Evolutionary conservation across 2,797 vertebrate species (phyloP).

Genomic region (Carduelis carduelis): DNA sequence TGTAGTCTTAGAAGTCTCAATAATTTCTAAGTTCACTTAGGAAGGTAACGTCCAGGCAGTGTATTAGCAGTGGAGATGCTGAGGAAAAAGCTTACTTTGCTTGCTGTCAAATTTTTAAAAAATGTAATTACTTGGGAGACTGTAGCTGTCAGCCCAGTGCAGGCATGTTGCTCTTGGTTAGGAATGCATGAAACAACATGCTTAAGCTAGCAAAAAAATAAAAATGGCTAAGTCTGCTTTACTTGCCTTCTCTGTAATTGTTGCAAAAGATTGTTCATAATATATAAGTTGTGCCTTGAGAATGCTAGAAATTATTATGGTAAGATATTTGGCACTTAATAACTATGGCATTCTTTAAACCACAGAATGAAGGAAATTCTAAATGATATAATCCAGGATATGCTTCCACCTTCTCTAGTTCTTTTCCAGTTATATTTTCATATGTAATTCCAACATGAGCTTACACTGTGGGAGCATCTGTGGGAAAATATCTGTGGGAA

Average conservation of each 20-base stretch:
- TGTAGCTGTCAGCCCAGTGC: not conserved
- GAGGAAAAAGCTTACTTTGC: not conserved
- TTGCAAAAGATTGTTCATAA: not conserved
- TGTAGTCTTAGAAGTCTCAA: not conserved
- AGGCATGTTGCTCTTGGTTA: not conserved
- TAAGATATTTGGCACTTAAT: not conserved
- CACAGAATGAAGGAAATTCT: not conserved
- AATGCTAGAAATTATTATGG: not conserved
- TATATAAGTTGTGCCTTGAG: not conserved
- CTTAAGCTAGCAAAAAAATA: not conserved
- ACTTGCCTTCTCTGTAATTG: not conserved
- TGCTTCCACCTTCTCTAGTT: not conserved
- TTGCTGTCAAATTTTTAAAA: not conserved
- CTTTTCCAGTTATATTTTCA: not conserved
- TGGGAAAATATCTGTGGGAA: not conserved
- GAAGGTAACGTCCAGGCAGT: not conserved
- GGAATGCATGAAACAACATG: not conserved
- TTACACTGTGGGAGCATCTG: not conserved
- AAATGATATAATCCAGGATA: not conserved
- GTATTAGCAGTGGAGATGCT: not conserved
- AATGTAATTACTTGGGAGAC: not conserved
- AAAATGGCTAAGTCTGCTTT: not conserved
- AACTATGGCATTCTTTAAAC: not conserved
- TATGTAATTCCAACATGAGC: not conserved
- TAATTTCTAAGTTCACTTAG: not conserved